Percentiles rank a stretch among this genome's conserved stretches.
These are phyloP conservation scores for Grallaria varia DNA, from an alignment of 2,113 vertebrate genomes.

Conservation along the genomic window DNA sequence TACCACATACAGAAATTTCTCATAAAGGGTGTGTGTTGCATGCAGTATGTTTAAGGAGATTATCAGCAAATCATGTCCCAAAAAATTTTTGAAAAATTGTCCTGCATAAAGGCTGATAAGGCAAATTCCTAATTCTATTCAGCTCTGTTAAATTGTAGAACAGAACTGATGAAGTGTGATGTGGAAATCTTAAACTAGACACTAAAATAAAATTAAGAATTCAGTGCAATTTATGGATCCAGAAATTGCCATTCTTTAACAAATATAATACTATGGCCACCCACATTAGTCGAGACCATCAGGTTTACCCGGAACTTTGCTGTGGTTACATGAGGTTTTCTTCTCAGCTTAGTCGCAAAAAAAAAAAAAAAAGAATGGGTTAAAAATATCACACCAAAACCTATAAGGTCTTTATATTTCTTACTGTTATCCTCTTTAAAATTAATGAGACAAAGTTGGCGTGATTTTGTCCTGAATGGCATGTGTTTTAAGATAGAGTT, in stretches of 20 bases:
- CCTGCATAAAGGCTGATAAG: neutral
- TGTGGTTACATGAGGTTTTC: neutral
- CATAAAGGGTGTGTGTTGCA: neutral
- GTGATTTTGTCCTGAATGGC: neutral
- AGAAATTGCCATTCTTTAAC: neutral
- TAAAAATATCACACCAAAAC: neutral
- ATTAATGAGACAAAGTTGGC: neutral
- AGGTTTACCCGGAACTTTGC: neutral
- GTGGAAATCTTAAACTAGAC: neutral
- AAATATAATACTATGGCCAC: neutral
- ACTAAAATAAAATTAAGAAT: neutral
- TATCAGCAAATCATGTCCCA: neutral
- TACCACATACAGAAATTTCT: neutral
- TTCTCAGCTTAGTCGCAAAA: neutral
- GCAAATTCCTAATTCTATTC: neutral
- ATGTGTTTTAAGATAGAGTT: neutral
- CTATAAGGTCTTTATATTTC: neutral
- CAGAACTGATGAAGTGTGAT: neutral
- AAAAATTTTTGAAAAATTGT: neutral
- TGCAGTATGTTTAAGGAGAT: neutral
- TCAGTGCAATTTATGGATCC: fast-evolving
- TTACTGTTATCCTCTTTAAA: neutral
- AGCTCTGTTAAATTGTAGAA: neutral
- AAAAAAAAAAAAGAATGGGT: neutral
- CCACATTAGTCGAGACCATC: neutral